Evolutionary conservation across 30 jellyfish, hydroid and myxozoan genomes (phyloP).

Genomic region (Phacellophora camtschatica): DNA sequence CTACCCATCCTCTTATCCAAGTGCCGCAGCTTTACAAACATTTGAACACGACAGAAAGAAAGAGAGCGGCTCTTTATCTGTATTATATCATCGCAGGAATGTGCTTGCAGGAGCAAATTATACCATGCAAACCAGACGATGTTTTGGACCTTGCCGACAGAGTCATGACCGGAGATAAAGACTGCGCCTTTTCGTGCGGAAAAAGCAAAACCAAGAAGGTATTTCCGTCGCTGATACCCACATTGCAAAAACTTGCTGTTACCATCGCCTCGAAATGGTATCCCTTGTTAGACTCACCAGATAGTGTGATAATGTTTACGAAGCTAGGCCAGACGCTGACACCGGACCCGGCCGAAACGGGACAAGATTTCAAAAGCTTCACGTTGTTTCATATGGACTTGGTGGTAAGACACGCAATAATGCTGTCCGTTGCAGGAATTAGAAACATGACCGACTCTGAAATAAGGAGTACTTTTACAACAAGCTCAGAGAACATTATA

Average conservation of each 20-base stretch:
- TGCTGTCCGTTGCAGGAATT: slow-evolving; percentile 28
- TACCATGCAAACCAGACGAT: slow-evolving; percentile 49
- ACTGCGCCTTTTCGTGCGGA: slow-evolving; percentile 53
- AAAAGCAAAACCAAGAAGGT: slow-evolving; percentile 32
- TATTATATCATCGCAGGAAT: slow-evolving; percentile 40
- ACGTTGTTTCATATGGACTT: slow-evolving; percentile 50
- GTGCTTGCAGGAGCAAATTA: slow-evolving; percentile 21
- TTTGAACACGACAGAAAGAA: slow-evolving; percentile 31
- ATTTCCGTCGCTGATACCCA: slow-evolving; percentile 31
- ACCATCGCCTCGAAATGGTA: slow-evolving; percentile 49
- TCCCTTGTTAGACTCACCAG: slow-evolving; percentile 21
- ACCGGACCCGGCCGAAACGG: slow-evolving; percentile 47
- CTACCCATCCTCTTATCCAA: slow-evolving; percentile 34
- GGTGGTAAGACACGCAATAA: slow-evolving; percentile 39
- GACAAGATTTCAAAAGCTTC: not conserved
- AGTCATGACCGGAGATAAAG: slow-evolving; percentile 51
- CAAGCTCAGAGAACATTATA: not conserved
- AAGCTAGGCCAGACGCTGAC: slow-evolving; percentile 30
- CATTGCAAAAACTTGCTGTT: slow-evolving; percentile 16
- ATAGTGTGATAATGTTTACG: slow-evolving; percentile 7
- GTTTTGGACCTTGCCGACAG: slow-evolving; percentile 47
- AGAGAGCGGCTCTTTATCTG: slow-evolving; percentile 30
- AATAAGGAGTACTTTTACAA: slow-evolving; percentile 15
- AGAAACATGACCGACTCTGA: slow-evolving; percentile 53
- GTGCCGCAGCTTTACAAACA: slow-evolving; percentile 42